Conservation (phyloP, 2,113 vertebrate genomes). For the Coptodon rendalli region DNA sequence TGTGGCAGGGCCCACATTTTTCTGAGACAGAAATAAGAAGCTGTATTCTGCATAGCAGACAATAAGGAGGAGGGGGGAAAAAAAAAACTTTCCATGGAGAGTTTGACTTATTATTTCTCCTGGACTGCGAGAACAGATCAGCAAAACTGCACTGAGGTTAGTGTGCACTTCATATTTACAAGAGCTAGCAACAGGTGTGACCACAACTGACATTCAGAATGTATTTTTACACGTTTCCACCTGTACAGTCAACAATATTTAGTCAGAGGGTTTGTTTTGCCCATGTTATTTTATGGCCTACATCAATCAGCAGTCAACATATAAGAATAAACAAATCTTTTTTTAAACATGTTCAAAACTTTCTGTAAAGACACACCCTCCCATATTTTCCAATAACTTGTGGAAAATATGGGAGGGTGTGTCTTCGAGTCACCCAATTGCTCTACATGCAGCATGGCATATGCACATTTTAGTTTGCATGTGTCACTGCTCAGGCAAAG, state of each 20-base stretch:
- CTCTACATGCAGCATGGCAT: neutral
- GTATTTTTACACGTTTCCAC: neutral
- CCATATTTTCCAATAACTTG: neutral
- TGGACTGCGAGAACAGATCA: neutral
- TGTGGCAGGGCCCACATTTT: neutral
- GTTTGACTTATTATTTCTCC: constrained; percentile 26
- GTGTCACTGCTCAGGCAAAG: neutral
- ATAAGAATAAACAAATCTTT: neutral
- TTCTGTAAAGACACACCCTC: neutral
- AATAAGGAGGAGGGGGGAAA: neutral
- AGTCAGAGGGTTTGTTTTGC: neutral
- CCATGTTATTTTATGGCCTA: neutral
- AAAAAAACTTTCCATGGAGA: constrained; percentile 17
- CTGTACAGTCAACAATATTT: neutral
- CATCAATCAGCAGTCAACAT: neutral
- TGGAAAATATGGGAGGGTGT: neutral
- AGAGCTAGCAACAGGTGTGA: neutral
- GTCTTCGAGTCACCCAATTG: neutral
- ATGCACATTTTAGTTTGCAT: neutral
- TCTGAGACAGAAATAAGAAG: constrained; percentile 8
- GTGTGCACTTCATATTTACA: neutral
- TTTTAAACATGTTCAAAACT: neutral
- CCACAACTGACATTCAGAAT: neutral
- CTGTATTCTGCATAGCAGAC: neutral
- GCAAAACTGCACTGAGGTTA: neutral